These are phyloP conservation scores for Tichodroma muraria DNA, from an alignment of 2,113 vertebrate species.

Conservation along the genomic window DNA sequence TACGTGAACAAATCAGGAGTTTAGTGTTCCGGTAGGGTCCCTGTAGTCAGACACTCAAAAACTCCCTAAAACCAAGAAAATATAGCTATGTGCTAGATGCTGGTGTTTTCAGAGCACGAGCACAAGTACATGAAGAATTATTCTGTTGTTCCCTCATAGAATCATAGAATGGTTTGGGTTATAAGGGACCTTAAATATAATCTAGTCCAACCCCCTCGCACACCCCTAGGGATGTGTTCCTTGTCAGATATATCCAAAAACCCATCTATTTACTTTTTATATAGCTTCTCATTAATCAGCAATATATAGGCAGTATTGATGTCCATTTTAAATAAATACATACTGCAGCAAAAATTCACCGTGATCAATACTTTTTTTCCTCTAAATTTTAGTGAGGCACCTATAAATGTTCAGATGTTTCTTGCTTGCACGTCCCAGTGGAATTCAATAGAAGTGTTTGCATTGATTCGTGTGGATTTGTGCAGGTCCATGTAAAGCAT, in stretches of 20 bases:
- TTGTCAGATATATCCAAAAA: neutral
- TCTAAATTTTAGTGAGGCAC: neutral
- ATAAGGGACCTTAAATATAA: neutral
- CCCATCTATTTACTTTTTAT: neutral
- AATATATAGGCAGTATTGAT: neutral
- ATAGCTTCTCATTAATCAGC: neutral
- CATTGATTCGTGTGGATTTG: neutral
- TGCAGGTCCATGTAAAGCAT: neutral
- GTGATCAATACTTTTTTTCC: neutral
- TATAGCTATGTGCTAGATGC: accelerated
- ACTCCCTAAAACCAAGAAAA: neutral
- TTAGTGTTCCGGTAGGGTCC: neutral
- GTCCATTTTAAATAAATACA: neutral
- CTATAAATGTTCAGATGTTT: neutral
- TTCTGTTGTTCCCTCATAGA: neutral
- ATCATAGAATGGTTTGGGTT: neutral
- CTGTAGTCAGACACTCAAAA: neutral
- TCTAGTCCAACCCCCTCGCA: neutral
- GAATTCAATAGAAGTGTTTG: neutral
- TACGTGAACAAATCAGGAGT: neutral
- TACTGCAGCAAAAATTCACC: neutral
- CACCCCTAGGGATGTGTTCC: neutral
- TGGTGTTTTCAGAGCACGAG: neutral
- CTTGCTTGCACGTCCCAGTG: neutral
- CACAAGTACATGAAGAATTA: neutral